Base-by-base conservation (phyloP, 2,797 vertebrate genomes). In the Lepidocolaptes lacrymiger region DNA sequence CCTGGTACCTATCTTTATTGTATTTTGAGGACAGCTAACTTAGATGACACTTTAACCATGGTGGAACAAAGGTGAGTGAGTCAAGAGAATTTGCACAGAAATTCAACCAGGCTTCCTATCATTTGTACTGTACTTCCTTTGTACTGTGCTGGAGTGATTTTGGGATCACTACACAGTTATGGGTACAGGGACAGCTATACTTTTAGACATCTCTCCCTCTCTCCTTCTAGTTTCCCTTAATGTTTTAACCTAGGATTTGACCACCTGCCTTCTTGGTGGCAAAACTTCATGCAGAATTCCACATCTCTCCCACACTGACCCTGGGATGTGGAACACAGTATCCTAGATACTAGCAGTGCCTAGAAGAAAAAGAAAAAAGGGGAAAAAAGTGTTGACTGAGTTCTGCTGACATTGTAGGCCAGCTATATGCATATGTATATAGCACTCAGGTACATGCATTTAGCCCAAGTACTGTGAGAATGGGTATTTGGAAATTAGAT, bases 1-100 rank as follows among this genome's bases (percentile, higher is more conserved):
- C 37, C 52, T 37, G 14, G 43, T 68, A 46, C 0, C 0, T n/a
- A 37, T 9, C 32, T 14, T 22, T 36, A 12, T n/a, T 62, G 28
- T 69, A 18, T 61, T 86, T 63, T 91, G 36, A 76, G 23, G 49
- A 77, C 22, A 73, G n/a, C 8, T 52, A 24, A 66, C 39, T 59
- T 80, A 22, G 46, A 37, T 85, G 28, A 80, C 39, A 30, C 8
- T 62, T 78, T 9, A 89, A 36, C 27, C 0, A 1, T 7, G 11
- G 16, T 37, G 30, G 48, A 78, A 49, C 37, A 92, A 69, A 85
- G 59, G 46, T 62, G 26, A 86, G 34, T 15, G 41, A 81, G 12
- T 62, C 9, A 82, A 83, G 36, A 69, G 62, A 55, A 67, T 39
- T 66, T 62, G 9, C 21, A 28, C 16, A 2, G 6, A 44, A 78